Evolutionary conservation across 2,888 invertebrate genomes (phyloP).

Genomic region (Dynastes hyllus): DNA sequence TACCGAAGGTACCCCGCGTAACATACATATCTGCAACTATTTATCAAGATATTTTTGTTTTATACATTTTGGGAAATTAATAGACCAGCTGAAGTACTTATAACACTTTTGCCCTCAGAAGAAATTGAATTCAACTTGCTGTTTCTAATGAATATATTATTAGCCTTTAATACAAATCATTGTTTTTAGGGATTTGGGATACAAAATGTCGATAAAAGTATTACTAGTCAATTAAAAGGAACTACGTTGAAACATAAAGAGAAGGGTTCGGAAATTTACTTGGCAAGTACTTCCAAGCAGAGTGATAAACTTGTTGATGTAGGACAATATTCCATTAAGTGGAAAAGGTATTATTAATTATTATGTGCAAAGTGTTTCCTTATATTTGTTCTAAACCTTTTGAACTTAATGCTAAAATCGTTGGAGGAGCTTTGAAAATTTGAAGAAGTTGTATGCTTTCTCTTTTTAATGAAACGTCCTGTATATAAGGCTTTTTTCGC

Average conservation of each 20-base stretch:
- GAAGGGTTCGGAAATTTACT: conserved; percentile 73
- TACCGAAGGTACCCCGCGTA: too few species aligned
- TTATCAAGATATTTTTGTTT: too few species aligned
- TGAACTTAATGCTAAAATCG: background rate
- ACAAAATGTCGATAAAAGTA: conserved; percentile 61
- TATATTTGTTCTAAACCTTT: background rate
- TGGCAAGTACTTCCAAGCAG: conserved; percentile 67
- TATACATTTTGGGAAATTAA: too few species aligned
- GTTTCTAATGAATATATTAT: too few species aligned
- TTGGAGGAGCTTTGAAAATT: too few species aligned
- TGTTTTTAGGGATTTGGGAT: conserved; percentile 61
- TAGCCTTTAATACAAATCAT: background rate
- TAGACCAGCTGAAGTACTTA: too few species aligned
- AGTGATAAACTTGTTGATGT: conserved; percentile 72
- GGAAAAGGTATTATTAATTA: conserved; percentile 72
- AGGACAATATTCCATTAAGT: conserved; percentile 74
- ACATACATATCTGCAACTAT: too few species aligned
- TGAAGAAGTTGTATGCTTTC: too few species aligned
- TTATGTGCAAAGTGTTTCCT: background rate
- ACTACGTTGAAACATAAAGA: conserved; percentile 71
- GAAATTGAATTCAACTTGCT: too few species aligned
- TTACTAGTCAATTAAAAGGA: conserved; percentile 68
- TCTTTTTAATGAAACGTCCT: too few species aligned
- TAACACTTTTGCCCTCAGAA: too few species aligned
- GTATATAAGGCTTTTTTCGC: too few species aligned